Evolutionary conservation across 2,797 vertebrate genomes (phyloP), one percentile per base, ranked within the genome.

Genomic region (Thaleichthys pacificus): DNA sequence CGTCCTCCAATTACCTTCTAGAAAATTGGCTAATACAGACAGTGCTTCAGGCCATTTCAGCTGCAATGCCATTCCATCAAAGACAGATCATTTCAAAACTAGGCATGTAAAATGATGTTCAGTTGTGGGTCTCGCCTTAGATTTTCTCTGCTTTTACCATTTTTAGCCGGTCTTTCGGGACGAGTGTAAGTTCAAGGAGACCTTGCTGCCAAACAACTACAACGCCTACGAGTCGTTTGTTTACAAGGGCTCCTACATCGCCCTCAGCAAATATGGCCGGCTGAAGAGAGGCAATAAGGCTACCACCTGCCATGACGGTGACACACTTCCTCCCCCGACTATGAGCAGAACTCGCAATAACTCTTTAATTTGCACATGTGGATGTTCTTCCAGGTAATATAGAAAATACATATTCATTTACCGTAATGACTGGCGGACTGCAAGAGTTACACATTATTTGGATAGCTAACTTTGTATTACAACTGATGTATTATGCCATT

Each of bases 321-420:
- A 99, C 97, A 69, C 97, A 99, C 85, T 99, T 99, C 90, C 94
- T 99, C 80, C 96, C 97, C 0, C 93, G 97, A 83, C 93, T 99
- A 88, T 97, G 92, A 97, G 87, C 85, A 73, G 85, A 83, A 86
- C 82, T 76, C 80, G 81, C 89, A 86, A 85, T 87, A 89, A 88
- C 82, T 81, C 86, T 87, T 75, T 84, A 70, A 91, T 96, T 96
- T 96, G 95, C 95, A 96, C 95, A 95, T 82, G 86, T 85, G 89
- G 92, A 92, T 90, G 88, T 85, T 86, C 82, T 91, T 91, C 89
- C 88, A 92, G 92, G 92, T 95, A 92, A 93, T 71, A 85, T 68
- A 76, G 78, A 88, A 85, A 19, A 73, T 42, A 68, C 38, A 26
- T 9, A 28, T 74, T 84, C 80, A 84, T 78, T 79, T 69, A 86